Evolutionary conservation across 1,140 invertebrate genomes (phyloP), one percentile per base, ranked within the genome.

Genomic region (Hyles euphorbiae): DNA sequence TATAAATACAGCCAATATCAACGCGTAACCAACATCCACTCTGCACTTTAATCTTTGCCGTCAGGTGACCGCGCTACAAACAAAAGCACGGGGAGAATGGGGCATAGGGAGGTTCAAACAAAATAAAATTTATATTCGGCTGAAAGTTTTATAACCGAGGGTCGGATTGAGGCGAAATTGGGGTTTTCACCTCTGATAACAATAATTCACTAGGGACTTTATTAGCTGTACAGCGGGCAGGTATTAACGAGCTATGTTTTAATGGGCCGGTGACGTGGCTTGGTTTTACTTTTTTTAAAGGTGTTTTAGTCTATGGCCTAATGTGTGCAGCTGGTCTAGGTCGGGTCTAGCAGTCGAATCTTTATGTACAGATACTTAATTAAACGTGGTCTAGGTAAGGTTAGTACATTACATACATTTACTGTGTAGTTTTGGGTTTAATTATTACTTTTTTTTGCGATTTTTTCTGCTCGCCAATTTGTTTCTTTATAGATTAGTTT

Each of bases 181-280:
- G 72, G 69, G 68, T 67, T 79, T 70, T 76, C 64, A 65, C 65
- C 50, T 61, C 64, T 75, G 69, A 80, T 72, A 72, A 72, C 65
- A 70, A 80, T 83, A 81, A 66, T 72, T 81, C 75, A 81, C 66
- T 57, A 69, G 62, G 56, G 51, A 72, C 66, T 80, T 81, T 83
- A 83, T 83, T 81, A 74, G 63, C 70, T 61, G 56, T 62, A 60
- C 58, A 63, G 68, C 66, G 65, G 67, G 71, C 22, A 22, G 68
- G 73, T 73, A 66, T 72, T 68, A 70, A 70, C 63, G 60, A 69
- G 63, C 64, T 9, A 32, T n/a, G n/a, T 34, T 50, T 5, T 50
- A 33, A 50, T 40, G 36, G 4, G 4, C 4, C 36, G 36, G 8
- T 40, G 4, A 5, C 36, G 36, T 40, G 36, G 36, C 36, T 40